Evolutionary conservation across 2,888 invertebrate genomes (phyloP), one percentile per base, ranked within the genome.

Genomic region (Sericinus montela): DNA sequence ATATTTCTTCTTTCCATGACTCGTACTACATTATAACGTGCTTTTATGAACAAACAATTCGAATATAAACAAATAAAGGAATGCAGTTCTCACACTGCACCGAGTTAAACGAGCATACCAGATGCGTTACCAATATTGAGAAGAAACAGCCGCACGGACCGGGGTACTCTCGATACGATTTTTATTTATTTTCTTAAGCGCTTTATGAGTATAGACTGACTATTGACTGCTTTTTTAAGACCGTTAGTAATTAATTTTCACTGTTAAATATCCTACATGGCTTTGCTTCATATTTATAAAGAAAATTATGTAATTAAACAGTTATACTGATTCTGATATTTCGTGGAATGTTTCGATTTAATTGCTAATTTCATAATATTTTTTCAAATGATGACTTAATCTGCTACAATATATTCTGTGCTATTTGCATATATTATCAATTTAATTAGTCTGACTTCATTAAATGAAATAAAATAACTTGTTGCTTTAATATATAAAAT

Each of bases 151-250:
- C 69, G 69, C 70, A 52, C 42, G 43, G 5, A 46, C 25, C 25
- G 43, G 10, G 19, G 30, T 35, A 13, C 29, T 16, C 10, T 35
- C 29, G 40, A 41, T 47, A 40, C 16, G 32, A 30, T 51, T 48
- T 58, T 57, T 76, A 75, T 80, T 80, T 80, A 72, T 82, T 79
- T 78, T 74, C 67, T 67, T 65, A 66, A 64, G 56, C 62, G 51
- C 68, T 74, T 80, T 78, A 80, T 80, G 75, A 74, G 78, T 72
- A 74, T 25, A 37, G 45, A 45, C 45, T 25, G 45, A 14, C 32
- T 34, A 45, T 50, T 50, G 50, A 50, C 30, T 41, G 32, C 28
- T 35, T 40, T 44, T 48, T 38, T n/a, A n/a, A 45, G 29, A 41
- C 16, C 15, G 41, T 37, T 36, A 45, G 45, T 41, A 45, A 50